These are phyloP conservation scores for Amblyteles armatorius DNA, from an alignment of 2,888 invertebrate species.

Conservation along the genomic window DNA sequence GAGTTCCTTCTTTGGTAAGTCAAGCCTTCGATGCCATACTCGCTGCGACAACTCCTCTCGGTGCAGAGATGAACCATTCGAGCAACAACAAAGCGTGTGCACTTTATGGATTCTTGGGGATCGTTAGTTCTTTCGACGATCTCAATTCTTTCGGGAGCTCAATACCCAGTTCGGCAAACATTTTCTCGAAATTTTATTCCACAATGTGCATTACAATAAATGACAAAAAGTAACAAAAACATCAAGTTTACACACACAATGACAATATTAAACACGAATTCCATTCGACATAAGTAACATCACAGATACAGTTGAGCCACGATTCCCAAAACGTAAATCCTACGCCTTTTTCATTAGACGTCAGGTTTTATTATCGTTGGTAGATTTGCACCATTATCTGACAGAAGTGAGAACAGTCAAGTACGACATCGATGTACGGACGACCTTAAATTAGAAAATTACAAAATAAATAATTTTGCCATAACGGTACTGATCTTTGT, in stretches of 20 bases:
- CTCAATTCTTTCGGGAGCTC: background rate
- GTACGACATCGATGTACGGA: slow-evolving; percentile 68
- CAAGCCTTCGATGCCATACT: no score
- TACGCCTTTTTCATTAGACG: background rate
- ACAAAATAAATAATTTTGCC: background rate
- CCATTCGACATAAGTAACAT: slow-evolving; percentile 3
- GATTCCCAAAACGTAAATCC: background rate
- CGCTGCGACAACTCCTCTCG: background rate
- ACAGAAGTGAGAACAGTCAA: slow-evolving; percentile 66
- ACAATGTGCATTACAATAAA: background rate
- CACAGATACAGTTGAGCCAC: background rate
- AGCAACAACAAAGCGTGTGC: background rate
- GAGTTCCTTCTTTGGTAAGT: background rate
- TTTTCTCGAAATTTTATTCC: background rate
- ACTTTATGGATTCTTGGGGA: background rate
- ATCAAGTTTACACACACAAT: background rate
- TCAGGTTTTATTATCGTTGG: background rate
- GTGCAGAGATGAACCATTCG: background rate
- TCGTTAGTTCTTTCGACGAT: background rate
- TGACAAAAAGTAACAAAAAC: background rate
- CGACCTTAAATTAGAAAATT: slow-evolving; percentile 54
- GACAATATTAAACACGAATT: background rate
- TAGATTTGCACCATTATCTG: slow-evolving; percentile 22
- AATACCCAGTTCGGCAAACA: background rate
- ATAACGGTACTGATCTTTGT: background rate